Evolutionary conservation across 64 coral and sea anemone species (phyloP), one percentile per base, ranked within the genome.

Genomic region (Trachythela sp.): DNA sequence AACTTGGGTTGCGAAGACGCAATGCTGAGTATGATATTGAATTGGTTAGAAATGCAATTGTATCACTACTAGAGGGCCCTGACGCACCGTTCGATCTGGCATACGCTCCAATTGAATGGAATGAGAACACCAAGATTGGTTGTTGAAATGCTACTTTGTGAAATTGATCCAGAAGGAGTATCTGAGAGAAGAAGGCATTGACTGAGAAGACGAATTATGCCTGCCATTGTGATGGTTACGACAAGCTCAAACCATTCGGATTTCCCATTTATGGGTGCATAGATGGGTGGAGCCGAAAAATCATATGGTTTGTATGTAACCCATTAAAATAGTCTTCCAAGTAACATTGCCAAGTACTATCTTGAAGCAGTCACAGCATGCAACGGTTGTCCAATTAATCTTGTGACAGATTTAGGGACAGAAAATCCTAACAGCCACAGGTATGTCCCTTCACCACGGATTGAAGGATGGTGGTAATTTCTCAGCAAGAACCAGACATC

Each of bases 381-480:
- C 68, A 72, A 26, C n/a, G n/a, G n/a, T n/a, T n/a, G n/a, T n/a
- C n/a, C n/a, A n/a, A n/a, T n/a, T n/a, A n/a, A n/a, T n/a, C 49
- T 52, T 52, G 49, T 52, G 49, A 52, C 49, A 11, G 49, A 52
- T 52, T 52, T 52, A 20, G 49, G 49, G 22, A 52, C 49, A 52
- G 49, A 52, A 52, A 52, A 72, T 52, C 49, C 49, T 52, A 15
- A 15, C 22, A 15, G 13, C 33, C 68, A 72, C 68, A 72, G 68
- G 33, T 72, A 72, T 26, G 68, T 72, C 26, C 68, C 68, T 72
- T 72, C 68, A 26, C 68, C 68, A 1, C 68, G 68, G 29, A 72
- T 72, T 72, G 68, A 72, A 72, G 68, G 68, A 14, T 72, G 68
- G 68, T 72, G 68, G 68, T 72, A 14, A 26, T 72, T 72, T 72